These are phyloP conservation scores for Sweltsa coloradensis DNA, from an alignment of 1,140 invertebrate genomes.

Conservation along the genomic window DNA sequence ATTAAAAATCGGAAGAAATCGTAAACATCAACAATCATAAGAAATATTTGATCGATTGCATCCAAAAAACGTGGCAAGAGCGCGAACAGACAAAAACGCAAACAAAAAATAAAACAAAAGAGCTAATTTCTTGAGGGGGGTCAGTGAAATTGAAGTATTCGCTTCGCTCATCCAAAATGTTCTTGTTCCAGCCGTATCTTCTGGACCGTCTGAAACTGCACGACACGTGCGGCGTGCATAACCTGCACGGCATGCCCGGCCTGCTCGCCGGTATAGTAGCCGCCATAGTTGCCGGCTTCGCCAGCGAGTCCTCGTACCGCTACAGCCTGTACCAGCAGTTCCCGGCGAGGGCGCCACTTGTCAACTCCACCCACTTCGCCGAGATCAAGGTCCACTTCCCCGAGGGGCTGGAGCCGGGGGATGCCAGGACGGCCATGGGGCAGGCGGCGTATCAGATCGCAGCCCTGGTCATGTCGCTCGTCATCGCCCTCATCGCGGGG, in stretches of 20 bases:
- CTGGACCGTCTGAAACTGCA: conserved; percentile 55
- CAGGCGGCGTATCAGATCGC: conserved; percentile 72
- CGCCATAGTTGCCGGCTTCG: conserved; percentile 59
- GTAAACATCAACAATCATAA: too few relatives aligned
- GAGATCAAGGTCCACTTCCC: conserved; percentile 19
- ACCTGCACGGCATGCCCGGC: conserved; percentile 92
- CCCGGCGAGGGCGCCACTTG: conserved; percentile 33
- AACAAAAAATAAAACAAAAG: too few relatives aligned
- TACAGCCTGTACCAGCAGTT: conserved; percentile 33
- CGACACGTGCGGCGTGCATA: conserved; percentile 93
- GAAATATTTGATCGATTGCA: too few relatives aligned
- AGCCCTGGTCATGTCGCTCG: conserved; percentile 55
- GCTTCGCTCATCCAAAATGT: too few relatives aligned
- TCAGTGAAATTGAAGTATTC: too few relatives aligned
- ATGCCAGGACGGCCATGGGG: conserved; percentile 43
- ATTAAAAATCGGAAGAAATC: too few relatives aligned
- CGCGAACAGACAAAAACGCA: too few relatives aligned
- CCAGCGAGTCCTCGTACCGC: conserved; percentile 31
- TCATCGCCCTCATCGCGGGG: conserved; percentile 60
- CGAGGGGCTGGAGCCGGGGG: conserved; percentile 32
- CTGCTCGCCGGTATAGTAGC: conserved; percentile 70
- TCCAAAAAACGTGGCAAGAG: too few relatives aligned
- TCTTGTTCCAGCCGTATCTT: conserved; percentile 52
- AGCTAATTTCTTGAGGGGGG: too few relatives aligned
- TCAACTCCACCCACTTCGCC: conserved; percentile 23